Conservation (phyloP, 2,113 vertebrate genomes). For the Choloepus hoffmanni region DNA sequence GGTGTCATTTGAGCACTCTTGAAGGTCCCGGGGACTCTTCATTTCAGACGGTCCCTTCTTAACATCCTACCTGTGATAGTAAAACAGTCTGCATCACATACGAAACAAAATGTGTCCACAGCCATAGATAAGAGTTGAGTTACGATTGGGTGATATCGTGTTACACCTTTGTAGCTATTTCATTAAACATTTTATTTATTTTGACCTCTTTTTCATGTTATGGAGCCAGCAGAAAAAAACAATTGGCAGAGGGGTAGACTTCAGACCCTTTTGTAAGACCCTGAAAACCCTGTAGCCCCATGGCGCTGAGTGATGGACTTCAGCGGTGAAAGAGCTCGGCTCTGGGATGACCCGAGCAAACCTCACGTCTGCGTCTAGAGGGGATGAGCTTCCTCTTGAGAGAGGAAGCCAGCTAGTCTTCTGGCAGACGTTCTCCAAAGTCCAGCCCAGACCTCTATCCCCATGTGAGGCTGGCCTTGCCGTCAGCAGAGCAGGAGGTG, state of each 20-base stretch:
- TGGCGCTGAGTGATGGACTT: neutral
- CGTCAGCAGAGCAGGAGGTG: neutral
- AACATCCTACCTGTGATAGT: fast-evolving
- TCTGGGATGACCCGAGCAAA: fast-evolving
- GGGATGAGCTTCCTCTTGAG: neutral
- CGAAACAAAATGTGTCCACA: neutral
- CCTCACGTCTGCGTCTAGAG: fast-evolving
- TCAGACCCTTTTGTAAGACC: neutral
- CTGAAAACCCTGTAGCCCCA: no score
- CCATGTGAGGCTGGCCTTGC: neutral
- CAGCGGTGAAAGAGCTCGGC: fast-evolving
- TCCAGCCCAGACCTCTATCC: neutral
- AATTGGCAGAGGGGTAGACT: no score
- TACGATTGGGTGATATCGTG: fast-evolving
- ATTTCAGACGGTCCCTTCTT: neutral
- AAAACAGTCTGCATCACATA: neutral
- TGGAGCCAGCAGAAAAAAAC: neutral
- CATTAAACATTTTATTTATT: neutral
- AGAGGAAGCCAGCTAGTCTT: no score
- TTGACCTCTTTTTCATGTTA: neutral
- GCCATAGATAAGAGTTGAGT: neutral
- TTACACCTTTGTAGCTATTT: neutral
- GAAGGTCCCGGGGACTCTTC: neutral
- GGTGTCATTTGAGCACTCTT: fast-evolving
- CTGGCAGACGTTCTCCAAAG: neutral